Conservation (phyloP, 2,797 vertebrate genomes). For the Crocidura indochinensis region DNA sequence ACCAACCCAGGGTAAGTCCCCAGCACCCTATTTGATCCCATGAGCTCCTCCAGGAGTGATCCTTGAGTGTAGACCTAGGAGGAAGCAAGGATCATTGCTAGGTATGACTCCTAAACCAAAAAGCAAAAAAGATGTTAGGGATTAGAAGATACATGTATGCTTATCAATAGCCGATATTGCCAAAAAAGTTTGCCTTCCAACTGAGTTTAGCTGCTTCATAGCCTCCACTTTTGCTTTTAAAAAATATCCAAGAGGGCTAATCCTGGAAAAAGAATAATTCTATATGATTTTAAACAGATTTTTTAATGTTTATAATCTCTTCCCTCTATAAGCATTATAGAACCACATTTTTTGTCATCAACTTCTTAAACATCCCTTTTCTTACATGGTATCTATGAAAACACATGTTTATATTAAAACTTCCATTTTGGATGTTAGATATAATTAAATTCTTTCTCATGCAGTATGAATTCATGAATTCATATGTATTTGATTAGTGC, state of each 20-base stretch:
- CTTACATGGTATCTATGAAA: background rate
- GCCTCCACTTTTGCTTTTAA: background rate
- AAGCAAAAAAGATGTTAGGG: too few relatives aligned
- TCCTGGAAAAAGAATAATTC: background rate
- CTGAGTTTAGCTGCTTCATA: background rate
- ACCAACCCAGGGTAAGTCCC: too few relatives aligned
- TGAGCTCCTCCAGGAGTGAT: too few relatives aligned
- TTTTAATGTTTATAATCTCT: background rate
- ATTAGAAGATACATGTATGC: too few relatives aligned
- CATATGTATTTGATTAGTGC: background rate
- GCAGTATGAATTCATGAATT: background rate
- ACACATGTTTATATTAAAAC: background rate
- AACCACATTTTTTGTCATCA: background rate
- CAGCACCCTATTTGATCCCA: too few relatives aligned
- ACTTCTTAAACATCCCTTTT: background rate
- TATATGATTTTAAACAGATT: background rate
- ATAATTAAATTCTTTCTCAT: background rate
- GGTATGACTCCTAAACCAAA: too few relatives aligned
- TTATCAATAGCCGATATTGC: too few relatives aligned
- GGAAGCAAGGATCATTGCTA: too few relatives aligned
- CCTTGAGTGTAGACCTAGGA: too few relatives aligned
- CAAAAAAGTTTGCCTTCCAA: too few relatives aligned
- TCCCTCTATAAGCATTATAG: fast-evolving
- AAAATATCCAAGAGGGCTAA: background rate
- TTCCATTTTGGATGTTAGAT: background rate